Conservation (phyloP, 2,888 invertebrate species). For the Drosophila ezoana region DNA sequence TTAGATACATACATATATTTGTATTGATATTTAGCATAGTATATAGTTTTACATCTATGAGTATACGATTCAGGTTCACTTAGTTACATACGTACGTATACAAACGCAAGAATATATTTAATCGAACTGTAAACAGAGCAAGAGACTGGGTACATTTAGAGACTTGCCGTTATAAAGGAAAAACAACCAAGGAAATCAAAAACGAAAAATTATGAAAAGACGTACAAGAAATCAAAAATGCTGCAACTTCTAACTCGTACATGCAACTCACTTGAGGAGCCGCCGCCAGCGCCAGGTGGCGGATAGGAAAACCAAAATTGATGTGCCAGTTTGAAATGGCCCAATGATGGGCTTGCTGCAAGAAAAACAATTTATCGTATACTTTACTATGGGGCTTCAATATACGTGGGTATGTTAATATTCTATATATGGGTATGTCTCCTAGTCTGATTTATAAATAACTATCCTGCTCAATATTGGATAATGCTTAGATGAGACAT, state of each 20-base stretch:
- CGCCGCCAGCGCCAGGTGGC: conserved; percentile 90
- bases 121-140: conserved; percentile 64
- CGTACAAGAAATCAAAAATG: conserved; percentile 46
- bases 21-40: conserved; percentile 43
- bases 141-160: conserved; percentile 64
- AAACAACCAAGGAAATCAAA: conserved; percentile 34
- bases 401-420: neutral
- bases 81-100: conserved; percentile 67
- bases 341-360: conserved; percentile 83
- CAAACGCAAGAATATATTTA: conserved; percentile 58
- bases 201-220: conserved; percentile 26
- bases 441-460: too few relatives aligned
- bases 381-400: neutral
- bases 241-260: conserved; percentile 48
- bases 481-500: too few relatives aligned
- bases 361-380: neutral
- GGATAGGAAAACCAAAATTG: conserved; percentile 95
- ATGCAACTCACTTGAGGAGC: conserved; percentile 87
- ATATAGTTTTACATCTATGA: conserved; percentile 48
- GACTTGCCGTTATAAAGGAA: conserved; percentile 54
- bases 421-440: too few relatives aligned
- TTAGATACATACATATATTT: conserved; percentile 46
- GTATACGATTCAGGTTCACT: conserved; percentile 55
- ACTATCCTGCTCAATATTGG: too few relatives aligned
- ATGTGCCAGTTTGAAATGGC: conserved; percentile 90